These are phyloP conservation scores for Rhagium mordax DNA, from an alignment of 2,888 invertebrate genomes.

Conservation along the genomic window DNA sequence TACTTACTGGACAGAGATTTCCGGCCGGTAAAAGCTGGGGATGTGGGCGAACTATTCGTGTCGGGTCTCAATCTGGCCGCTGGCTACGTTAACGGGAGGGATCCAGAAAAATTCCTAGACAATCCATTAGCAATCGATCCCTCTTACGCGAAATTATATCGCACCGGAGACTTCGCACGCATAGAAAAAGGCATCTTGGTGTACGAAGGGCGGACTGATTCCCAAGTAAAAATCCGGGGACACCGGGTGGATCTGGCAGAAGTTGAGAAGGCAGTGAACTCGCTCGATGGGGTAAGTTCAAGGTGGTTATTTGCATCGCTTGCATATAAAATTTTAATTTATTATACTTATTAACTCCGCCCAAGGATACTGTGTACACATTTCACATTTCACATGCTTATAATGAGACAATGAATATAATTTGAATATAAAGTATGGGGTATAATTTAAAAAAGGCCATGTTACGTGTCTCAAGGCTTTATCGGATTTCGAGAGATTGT, in stretches of 20 bases:
- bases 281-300: slow-evolving; percentile 71
- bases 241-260: slow-evolving; percentile 89
- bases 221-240: slow-evolving; percentile 88
- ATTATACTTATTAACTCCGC: no score
- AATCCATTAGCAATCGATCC: slow-evolving; percentile 82
- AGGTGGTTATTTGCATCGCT: not conserved
- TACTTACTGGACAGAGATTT: slow-evolving; percentile 85
- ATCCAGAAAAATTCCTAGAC: slow-evolving; percentile 81
- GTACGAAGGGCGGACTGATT: slow-evolving; percentile 89
- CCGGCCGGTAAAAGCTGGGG: slow-evolving; percentile 80
- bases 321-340: no score
- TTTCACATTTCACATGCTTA: no score
- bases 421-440: no score
- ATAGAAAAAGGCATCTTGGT: slow-evolving; percentile 78
- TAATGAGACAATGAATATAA: no score
- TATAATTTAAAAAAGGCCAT: no score
- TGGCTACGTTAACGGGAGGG: slow-evolving; percentile 83
- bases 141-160: slow-evolving; percentile 81
- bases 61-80: slow-evolving; percentile 85
- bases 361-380: no score
- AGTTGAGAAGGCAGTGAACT: slow-evolving; percentile 82
- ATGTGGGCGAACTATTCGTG: slow-evolving; percentile 87
- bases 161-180: slow-evolving; percentile 89
- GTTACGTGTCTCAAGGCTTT: no score
- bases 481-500: no score